Percentiles rank a stretch among this genome's conserved stretches.
phyloP scores from a whole-genome alignment of 2,888 invertebrate genomes.

The Acleris cristana region DNA sequence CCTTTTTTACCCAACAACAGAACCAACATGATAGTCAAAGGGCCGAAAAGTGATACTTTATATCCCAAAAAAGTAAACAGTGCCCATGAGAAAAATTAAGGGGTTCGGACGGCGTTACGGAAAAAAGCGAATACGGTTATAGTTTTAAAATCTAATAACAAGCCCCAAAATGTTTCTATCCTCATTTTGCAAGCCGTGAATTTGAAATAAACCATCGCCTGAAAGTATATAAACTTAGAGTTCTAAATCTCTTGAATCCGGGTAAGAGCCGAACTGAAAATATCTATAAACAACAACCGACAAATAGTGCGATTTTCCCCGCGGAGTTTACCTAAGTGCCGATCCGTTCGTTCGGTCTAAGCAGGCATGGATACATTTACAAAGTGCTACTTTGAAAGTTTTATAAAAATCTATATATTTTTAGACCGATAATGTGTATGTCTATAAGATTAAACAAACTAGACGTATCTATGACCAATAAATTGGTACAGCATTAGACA shows the following conservation, averaged over 20 bases:
- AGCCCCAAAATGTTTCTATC: constrained; percentile 3
- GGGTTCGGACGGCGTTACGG: too few relatives aligned
- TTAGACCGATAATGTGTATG: too few relatives aligned
- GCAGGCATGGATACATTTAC: constrained; percentile 41
- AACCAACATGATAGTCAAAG: too few relatives aligned
- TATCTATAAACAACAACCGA: constrained; percentile 62
- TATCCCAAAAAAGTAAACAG: too few relatives aligned
- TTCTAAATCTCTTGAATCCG: constrained; percentile 41
- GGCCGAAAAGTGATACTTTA: too few relatives aligned
- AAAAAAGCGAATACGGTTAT: neutral
- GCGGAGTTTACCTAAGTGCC: constrained; percentile 57
- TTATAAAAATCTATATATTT: neutral
- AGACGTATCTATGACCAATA: too few relatives aligned
- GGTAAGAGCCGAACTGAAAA: constrained; percentile 47
- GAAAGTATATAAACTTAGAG: constrained; percentile 43
- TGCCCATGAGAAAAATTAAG: too few relatives aligned
- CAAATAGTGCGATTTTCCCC: constrained; percentile 61
- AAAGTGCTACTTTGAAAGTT: constrained; percentile 26
- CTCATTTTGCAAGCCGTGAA: constrained; percentile 18
- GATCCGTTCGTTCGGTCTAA: constrained; percentile 42
- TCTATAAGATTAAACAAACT: too few relatives aligned
- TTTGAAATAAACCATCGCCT: constrained; percentile 30
- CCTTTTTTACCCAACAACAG: too few relatives aligned
- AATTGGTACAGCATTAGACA: too few relatives aligned
- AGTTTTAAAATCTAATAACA: constrained; percentile 6